Base-by-base conservation (phyloP, 1,140 invertebrate genomes). In the Anadara kagoshimensis region DNA sequence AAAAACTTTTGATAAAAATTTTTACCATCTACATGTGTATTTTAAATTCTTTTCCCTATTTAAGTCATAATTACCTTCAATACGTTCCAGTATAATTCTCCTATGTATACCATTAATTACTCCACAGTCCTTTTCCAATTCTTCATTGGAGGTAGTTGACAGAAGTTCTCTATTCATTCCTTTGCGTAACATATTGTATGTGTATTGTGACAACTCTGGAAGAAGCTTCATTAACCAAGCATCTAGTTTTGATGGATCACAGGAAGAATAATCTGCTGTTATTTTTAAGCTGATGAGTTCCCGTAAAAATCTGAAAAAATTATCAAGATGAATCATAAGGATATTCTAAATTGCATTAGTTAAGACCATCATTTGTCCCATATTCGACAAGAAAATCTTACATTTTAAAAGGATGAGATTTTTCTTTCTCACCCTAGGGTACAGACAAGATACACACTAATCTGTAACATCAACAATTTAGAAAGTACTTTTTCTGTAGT, bases 211-310 rank as follows among this genome's bases (percentile, higher is more conserved):
- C 87, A 98, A 97, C 85, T 99, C 97, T 5, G 93, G 92, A 12
- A 95, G 96, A 49, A 99, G 93, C n/a, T 91, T 92, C 86, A 94
- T 94, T 3, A 99, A 90, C 88, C 99, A 98, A 63, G 93, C 93
- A 85, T 98, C 97, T 57, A 99, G 91, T 84, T 95, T 96, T 0
- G 95, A 94, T 2, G 94, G 93, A 85, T 99, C 98, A 83, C 95
- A 94, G 47, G 96, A 98, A 43, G 96, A 96, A 86, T 99, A 99
- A 87, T 99, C 98, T 11, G 98, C 96, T 92, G 98, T 96, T 86
- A 96, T 95, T 89, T 99, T 99, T 69, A 99, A 90, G 83, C 95
- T 95, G 86, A 96, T 95, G 67, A 99, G 90, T 89, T 99, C 98
- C 81, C 98, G 90, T 51, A 96, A 94, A 90, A 99, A 99, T 87